Base-by-base conservation (phyloP, 1,140 invertebrate species). In the Cyclina sinensis region DNA sequence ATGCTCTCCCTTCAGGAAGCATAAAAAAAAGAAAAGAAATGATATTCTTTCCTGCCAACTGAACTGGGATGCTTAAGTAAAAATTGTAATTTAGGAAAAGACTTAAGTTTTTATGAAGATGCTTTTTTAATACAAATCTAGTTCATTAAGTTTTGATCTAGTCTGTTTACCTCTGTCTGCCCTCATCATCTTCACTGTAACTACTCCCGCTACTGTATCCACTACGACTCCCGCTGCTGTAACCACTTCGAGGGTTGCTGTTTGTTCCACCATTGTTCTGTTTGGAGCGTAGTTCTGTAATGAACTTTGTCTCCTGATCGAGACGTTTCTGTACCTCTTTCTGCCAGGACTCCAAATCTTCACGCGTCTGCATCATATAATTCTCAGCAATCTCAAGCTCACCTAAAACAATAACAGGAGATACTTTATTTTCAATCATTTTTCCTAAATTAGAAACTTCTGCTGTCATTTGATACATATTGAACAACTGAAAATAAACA, bases 281-380 rank as follows among this genome's bases (percentile, higher is more conserved):
- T 87, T 80, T 87, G 39, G 39, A 37, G n/a, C 57, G 21, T 3
- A 83, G 59, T 70, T 91, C 68, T 24, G 48, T 32, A 14, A 82
- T 51, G 46, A 78, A 87, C 39, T 65, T 76, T 14, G 96, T 96
- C 91, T 97, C 97, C 91, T 97, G 97, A 70, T 96, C 96, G 30
- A 95, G 86, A 48, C 94, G 80, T 88, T 96, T 96, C 86, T 97
- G 96, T 16, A 97, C 94, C 93, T 97, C 97, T 89, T 97, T 96
- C 57, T 97, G 96, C 97, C 97, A 97, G 7, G 91, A 91, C 57
- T 95, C 95, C 24, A 94, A 85, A 21, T 93, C 93, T 76, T 93
- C 93, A 12, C 81, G 90, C 57, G 88, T 92, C 87, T 83, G 89
- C 35, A 91, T 89, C 85, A 94, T 90, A n/a, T 92, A 91, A 27